phyloP scores from a whole-genome alignment of 2,797 vertebrate genomes.

The Prunella strophiata region DNA sequence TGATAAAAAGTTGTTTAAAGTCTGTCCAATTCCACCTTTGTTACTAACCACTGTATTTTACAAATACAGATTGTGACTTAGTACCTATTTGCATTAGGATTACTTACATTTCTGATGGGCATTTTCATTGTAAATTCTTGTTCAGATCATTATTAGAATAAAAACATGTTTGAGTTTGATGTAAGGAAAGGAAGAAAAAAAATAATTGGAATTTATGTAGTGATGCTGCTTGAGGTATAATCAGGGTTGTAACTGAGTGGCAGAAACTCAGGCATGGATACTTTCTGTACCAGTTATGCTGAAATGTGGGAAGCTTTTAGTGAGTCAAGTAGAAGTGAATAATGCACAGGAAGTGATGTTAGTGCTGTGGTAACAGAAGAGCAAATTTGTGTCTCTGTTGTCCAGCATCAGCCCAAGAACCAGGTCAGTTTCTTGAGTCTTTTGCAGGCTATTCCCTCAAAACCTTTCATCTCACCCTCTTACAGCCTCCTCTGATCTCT shows the following conservation, averaged over 20 bases:
- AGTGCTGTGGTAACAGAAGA: not conserved
- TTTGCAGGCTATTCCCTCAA: not conserved
- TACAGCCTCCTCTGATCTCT: not conserved
- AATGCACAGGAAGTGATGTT: not conserved
- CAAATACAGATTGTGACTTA: not conserved
- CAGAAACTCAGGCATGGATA: not conserved
- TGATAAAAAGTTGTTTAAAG: constrained; percentile 16
- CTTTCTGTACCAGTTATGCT: not conserved
- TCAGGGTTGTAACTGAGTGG: not conserved
- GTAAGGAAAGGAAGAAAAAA: not conserved
- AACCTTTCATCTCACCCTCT: not conserved
- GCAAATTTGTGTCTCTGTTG: not conserved
- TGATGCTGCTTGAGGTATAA: not conserved
- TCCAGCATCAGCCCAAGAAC: not conserved
- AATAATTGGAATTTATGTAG: not conserved
- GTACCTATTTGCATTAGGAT: not conserved
- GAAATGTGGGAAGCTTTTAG: not conserved
- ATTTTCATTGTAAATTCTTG: not conserved
- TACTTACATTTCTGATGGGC: not conserved
- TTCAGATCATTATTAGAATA: not conserved
- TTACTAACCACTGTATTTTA: not conserved
- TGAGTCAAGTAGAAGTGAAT: not conserved
- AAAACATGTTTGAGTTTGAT: not conserved
- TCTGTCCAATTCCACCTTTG: not conserved
- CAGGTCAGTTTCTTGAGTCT: not conserved